Evolutionary conservation across 2,797 vertebrate species (phyloP).

Genomic region (Spinus pinus): DNA sequence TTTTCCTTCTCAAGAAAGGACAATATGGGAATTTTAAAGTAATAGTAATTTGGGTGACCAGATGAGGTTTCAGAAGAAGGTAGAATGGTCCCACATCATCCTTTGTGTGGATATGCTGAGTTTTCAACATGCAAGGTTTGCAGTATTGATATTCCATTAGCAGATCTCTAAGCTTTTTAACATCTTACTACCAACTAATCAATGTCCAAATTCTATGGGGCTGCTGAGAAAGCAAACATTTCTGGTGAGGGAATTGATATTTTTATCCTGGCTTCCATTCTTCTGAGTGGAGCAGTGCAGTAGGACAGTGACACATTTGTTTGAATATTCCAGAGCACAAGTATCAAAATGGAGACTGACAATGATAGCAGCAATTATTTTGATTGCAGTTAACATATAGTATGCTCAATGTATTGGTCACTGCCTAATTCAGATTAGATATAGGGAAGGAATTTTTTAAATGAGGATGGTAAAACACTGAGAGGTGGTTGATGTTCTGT

Average conservation of each 20-base stretch:
- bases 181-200: background rate
- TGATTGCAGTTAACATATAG: background rate
- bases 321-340: background rate
- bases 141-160: conserved; percentile 1
- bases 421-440: background rate
- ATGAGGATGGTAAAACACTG: background rate
- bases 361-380: background rate
- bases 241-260: background rate
- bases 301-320: background rate
- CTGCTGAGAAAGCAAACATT: conserved; percentile 2
- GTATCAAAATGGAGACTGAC: background rate
- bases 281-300: background rate
- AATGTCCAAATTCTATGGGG: background rate
- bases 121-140: background rate
- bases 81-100: background rate
- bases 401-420: background rate
- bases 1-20: background rate
- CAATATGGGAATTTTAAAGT: background rate
- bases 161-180: background rate
- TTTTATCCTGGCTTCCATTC: background rate
- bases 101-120: background rate
- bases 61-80: background rate
- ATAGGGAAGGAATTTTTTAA: background rate
- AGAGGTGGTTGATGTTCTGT: background rate
- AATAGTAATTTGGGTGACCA: background rate